Evolutionary conservation across 2,113 vertebrate genomes (phyloP).

Genomic region (Ovis canadensis): DNA sequence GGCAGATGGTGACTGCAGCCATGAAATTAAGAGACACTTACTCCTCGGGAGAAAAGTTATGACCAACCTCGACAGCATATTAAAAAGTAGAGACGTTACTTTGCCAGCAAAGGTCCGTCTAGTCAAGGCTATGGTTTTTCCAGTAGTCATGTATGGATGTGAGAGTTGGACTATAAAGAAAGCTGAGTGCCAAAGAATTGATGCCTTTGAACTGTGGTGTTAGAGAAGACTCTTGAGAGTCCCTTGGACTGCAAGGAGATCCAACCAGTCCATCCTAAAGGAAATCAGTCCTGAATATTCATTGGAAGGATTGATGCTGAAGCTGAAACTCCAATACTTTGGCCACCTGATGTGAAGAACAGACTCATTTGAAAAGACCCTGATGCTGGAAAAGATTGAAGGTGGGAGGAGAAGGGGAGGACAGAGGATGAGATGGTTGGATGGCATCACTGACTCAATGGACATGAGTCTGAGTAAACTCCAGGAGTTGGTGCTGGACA

Average conservation of each 20-base stretch:
- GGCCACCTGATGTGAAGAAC: neutral
- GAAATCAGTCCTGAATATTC: neutral
- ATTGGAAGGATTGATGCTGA: neutral
- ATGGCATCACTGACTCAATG: neutral
- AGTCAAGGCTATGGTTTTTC: neutral
- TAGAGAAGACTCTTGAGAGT: neutral
- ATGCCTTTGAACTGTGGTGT: neutral
- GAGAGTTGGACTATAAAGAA: neutral
- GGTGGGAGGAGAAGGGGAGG: neutral
- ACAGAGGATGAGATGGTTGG: neutral
- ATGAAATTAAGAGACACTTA: neutral
- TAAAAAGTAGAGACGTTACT: neutral
- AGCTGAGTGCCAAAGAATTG: neutral
- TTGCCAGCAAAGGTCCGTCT: neutral
- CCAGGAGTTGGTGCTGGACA: neutral
- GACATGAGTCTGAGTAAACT: neutral
- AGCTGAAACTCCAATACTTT: neutral
- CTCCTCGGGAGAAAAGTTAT: neutral
- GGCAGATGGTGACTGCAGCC: neutral
- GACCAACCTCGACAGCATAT: neutral
- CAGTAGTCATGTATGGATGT: neutral
- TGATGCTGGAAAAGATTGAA: neutral
- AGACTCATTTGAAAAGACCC: neutral
- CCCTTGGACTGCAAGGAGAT: neutral
- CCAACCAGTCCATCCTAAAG: neutral